Evolutionary conservation across 2,797 vertebrate genomes (phyloP).

Genomic region (Linurgus olivaceus): DNA sequence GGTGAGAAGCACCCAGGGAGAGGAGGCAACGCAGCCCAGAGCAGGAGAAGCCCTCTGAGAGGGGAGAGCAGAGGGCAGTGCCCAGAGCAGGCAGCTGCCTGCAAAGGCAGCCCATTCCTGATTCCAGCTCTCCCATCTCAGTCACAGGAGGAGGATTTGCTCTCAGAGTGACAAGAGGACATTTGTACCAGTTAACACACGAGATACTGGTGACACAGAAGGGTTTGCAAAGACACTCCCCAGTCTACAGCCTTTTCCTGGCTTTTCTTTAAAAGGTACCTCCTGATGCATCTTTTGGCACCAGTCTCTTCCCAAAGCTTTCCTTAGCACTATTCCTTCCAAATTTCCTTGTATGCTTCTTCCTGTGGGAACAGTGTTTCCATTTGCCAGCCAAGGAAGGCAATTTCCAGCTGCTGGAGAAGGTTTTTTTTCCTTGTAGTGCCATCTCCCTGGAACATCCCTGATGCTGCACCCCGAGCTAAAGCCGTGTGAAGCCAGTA

Average conservation of each 20-base stretch:
- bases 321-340: background rate
- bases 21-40: background rate
- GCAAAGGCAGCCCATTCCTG: background rate
- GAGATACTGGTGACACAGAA: background rate
- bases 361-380: constrained; percentile 14
- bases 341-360: constrained; percentile 4
- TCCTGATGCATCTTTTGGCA: background rate
- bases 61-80: background rate
- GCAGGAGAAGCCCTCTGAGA: background rate
- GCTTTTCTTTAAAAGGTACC: background rate
- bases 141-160: background rate
- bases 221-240: background rate
- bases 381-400: background rate
- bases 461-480: background rate
- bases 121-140: background rate
- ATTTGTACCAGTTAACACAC: background rate
- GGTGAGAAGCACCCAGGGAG: background rate
- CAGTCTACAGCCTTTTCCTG: background rate
- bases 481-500: background rate
- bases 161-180: background rate
- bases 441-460: constrained; percentile 29
- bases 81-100: background rate
- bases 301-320: background rate
- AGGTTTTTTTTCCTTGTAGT: background rate
- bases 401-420: constrained; percentile 34